phyloP scores from a whole-genome alignment of 2,888 invertebrate genomes.

The Lasioglossum oenotherae region DNA sequence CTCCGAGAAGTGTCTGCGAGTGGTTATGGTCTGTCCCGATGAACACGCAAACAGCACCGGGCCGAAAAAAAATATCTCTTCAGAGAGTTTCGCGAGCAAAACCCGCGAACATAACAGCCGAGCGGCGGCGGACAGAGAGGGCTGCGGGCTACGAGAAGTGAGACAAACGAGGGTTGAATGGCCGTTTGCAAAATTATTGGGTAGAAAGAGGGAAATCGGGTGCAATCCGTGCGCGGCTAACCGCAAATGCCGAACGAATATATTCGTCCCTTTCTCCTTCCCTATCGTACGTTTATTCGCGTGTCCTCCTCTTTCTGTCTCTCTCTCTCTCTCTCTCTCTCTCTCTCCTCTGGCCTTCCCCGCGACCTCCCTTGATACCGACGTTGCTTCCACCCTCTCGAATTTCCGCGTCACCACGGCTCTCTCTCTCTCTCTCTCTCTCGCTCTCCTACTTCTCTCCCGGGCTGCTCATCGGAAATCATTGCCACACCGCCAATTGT shows the following conservation, averaged over 20 bases:
- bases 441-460: neutral
- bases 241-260: constrained; percentile 75
- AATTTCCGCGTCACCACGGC: constrained; percentile 29
- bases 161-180: constrained; percentile 66
- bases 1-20: neutral
- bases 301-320: constrained; percentile 54
- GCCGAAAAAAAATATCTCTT: neutral
- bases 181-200: constrained; percentile 75
- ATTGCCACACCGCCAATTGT: constrained; percentile 79
- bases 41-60: neutral
- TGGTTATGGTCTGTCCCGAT: neutral
- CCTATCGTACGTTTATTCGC: constrained; percentile 54
- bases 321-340: constrained; percentile 41
- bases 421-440: constrained; percentile 41
- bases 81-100: neutral
- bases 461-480: constrained; percentile 77
- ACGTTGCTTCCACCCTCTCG: constrained; percentile 21
- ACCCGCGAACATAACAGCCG: constrained; percentile 38
- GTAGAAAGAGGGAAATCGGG: constrained; percentile 72
- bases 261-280: constrained; percentile 57
- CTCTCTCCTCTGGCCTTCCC: neutral
- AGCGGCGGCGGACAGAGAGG: constrained; percentile 21
- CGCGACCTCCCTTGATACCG: constrained; percentile 31
- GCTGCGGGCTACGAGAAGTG: constrained; percentile 38
- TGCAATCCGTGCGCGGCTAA: constrained; percentile 74